phyloP scores from a whole-genome alignment of 2,888 invertebrate genomes.

The Barypeithes pellucidus region DNA sequence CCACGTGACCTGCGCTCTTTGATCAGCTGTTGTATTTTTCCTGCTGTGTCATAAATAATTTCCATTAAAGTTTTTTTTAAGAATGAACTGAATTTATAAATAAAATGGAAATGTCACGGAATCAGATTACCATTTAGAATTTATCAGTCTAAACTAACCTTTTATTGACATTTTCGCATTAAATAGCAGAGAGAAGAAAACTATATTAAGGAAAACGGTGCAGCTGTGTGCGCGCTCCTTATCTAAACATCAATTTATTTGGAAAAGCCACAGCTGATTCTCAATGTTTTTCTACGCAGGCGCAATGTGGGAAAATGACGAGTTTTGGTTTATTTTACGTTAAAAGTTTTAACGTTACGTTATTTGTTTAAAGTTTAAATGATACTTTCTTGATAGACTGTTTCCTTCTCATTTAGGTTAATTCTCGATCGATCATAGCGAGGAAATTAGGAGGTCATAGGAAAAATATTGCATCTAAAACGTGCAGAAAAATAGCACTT shows the following conservation, averaged over 20 bases:
- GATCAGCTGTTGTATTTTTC: conserved; percentile 13
- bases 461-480: no score
- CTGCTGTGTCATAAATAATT: conserved; percentile 3
- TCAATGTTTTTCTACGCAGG: conserved; percentile 15
- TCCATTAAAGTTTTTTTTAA: neutral
- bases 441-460: no score
- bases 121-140: neutral
- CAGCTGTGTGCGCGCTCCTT: conserved; percentile 5
- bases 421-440: no score
- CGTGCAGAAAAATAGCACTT: no score
- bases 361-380: conserved; percentile 1
- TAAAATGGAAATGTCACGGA: neutral
- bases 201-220: neutral
- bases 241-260: conserved; percentile 39
- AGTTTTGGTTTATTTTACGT: neutral
- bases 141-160: neutral
- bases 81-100: neutral
- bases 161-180: neutral
- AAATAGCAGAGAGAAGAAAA: neutral
- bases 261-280: conserved; percentile 30
- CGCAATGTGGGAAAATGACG: neutral
- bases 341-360: neutral
- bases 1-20: conserved; percentile 35
- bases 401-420: no score
- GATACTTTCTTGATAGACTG: no score